Evolutionary conservation across 2,888 invertebrate genomes (phyloP).

Genomic region (Hermodice carunculata): DNA sequence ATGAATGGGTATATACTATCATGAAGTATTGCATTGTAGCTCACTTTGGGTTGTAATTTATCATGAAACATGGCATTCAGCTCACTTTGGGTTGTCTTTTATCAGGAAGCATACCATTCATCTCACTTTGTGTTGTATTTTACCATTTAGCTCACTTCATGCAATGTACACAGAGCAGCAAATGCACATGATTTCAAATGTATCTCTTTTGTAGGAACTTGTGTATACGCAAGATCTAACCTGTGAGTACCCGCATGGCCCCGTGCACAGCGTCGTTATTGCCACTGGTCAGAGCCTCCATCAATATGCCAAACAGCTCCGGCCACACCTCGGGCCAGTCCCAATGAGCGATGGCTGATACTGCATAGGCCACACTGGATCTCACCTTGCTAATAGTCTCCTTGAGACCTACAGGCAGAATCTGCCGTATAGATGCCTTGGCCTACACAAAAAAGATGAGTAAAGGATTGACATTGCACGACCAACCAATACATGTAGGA

Average conservation of each 20-base stretch:
- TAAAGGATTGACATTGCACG: too few relatives aligned
- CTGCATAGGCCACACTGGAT: conserved; percentile 79
- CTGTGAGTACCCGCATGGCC: conserved; percentile 79
- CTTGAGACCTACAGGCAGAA: conserved; percentile 77
- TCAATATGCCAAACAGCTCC: conserved; percentile 78
- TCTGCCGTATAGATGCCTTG: conserved; percentile 76
- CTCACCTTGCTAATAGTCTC: conserved; percentile 80
- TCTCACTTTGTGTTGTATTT: too few relatives aligned
- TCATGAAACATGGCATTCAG: too few relatives aligned
- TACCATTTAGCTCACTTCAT: too few relatives aligned
- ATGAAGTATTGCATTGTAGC: too few relatives aligned
- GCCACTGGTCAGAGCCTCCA: conserved; percentile 75
- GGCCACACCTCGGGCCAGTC: conserved; percentile 83
- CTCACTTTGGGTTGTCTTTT: too few relatives aligned
- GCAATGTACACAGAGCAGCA: too few relatives aligned
- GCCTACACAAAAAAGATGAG: conserved; percentile 66
- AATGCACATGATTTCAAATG: too few relatives aligned
- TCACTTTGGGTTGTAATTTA: too few relatives aligned
- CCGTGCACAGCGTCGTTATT: conserved; percentile 76
- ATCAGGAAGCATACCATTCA: too few relatives aligned
- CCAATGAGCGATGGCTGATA: conserved; percentile 79
- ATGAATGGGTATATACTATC: too few relatives aligned
- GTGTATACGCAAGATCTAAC: conserved; percentile 47
- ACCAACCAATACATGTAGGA: neutral
- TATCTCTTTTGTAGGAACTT: too few relatives aligned